These are phyloP conservation scores for Meda fulgida DNA, from an alignment of 2,797 vertebrate genomes.

Conservation along the genomic window DNA sequence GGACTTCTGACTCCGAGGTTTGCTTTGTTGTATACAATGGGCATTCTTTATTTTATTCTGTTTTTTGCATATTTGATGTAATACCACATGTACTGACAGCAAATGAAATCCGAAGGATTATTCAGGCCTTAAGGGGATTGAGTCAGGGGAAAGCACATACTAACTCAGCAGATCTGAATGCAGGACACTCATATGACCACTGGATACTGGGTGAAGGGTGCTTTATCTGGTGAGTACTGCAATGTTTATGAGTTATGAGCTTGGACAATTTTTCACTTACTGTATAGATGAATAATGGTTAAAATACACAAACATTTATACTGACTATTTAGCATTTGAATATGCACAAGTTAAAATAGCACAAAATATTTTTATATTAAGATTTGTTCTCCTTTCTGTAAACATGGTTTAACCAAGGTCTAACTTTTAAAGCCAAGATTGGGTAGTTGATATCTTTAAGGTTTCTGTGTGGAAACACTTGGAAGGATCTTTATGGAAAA, in stretches of 20 bases:
- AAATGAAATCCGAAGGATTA: constrained; percentile 77
- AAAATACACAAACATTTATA: not conserved
- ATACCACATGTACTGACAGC: constrained; percentile 54
- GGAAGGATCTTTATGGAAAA: not conserved
- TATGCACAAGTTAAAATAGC: not conserved
- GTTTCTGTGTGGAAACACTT: not conserved
- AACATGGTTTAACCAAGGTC: not conserved
- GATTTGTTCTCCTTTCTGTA: not conserved
- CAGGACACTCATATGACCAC: constrained; percentile 33
- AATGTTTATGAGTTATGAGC: not conserved
- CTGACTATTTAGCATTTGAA: not conserved
- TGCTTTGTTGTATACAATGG: not conserved
- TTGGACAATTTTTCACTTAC: not conserved
- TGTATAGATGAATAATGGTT: not conserved
- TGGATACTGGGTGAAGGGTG: constrained; percentile 3
- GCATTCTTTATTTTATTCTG: not conserved
- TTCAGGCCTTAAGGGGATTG: constrained; percentile 72
- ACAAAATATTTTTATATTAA: not conserved
- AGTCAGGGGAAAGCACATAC: constrained; percentile 65
- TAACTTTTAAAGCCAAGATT: not conserved
- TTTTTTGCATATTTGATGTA: constrained; percentile 25
- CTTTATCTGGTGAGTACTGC: constrained; percentile 56
- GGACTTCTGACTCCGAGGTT: not conserved
- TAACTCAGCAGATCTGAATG: constrained; percentile 65
- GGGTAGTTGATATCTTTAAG: not conserved